Conservation (phyloP, 2,113 vertebrate species). For the Neogale vison region DNA sequence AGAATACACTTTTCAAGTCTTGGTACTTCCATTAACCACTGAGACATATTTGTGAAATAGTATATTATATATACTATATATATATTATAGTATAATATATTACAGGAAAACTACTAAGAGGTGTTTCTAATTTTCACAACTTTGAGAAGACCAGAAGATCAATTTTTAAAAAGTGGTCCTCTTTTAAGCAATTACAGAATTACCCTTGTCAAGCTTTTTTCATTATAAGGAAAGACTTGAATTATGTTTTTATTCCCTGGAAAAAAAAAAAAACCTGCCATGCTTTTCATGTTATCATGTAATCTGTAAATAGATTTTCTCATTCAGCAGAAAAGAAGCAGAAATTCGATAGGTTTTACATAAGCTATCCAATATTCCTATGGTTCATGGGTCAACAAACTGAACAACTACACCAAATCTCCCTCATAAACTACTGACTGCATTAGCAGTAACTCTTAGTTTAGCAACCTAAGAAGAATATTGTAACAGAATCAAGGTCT, state of each 20-base stretch:
- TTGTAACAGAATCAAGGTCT: constrained; percentile 69
- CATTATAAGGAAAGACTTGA: constrained; percentile 37
- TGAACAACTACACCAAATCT: constrained; percentile 2
- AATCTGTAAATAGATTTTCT: constrained; percentile 71
- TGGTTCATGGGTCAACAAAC: constrained; percentile 49
- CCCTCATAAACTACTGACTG: neutral
- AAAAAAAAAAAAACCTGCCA: constrained; percentile 63
- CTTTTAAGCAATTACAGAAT: constrained; percentile 46
- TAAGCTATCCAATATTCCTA: constrained; percentile 51
- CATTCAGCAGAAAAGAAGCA: constrained; percentile 70
- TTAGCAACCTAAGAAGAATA: constrained; percentile 68
- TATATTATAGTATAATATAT: no score
- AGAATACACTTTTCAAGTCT: neutral
- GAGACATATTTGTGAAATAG: neutral
- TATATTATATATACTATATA: no score
- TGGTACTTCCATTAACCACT: neutral
- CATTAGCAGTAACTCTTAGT: constrained; percentile 57
- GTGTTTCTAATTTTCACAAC: constrained; percentile 42
- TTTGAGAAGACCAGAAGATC: neutral
- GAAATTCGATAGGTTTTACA: constrained; percentile 61
- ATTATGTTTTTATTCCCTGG: constrained; percentile 65
- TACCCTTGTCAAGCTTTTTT: constrained; percentile 19
- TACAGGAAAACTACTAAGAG: neutral
- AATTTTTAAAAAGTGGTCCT: constrained; percentile 34
- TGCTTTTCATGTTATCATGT: constrained; percentile 36